Evolutionary conservation across 2,797 vertebrate species (phyloP).

Genomic region (Dipus sagitta): DNA sequence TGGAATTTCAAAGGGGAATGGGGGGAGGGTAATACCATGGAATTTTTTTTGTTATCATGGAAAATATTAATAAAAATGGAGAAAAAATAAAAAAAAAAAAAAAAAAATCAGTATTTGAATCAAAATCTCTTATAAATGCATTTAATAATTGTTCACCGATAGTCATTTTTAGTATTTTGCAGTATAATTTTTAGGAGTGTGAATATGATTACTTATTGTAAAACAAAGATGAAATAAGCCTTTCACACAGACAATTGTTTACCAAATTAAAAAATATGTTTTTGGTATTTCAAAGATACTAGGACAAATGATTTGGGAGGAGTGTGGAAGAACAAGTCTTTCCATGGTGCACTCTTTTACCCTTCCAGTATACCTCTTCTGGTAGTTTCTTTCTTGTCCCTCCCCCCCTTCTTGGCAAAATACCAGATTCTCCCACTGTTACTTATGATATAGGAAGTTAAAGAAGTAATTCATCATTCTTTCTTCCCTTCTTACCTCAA

Average conservation of each 20-base stretch:
- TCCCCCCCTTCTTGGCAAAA: not conserved
- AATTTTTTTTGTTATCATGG: too few relatives aligned
- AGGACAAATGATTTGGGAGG: constrained; percentile 46
- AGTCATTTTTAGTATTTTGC: constrained; percentile 43
- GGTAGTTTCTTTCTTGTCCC: not conserved
- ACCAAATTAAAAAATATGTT: not conserved
- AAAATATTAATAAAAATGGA: too few relatives aligned
- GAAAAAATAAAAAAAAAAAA: too few relatives aligned
- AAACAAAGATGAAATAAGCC: constrained; percentile 22
- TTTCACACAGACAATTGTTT: not conserved
- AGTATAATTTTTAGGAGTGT: constrained; percentile 68
- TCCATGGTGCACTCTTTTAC: not conserved
- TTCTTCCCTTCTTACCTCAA: not conserved
- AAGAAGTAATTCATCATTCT: not conserved
- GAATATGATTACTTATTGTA: constrained; percentile 66
- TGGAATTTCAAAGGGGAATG: too few relatives aligned
- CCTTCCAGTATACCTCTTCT: not conserved
- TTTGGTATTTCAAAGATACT: constrained; percentile 24
- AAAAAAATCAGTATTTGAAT: constrained; percentile 56
- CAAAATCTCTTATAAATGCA: constrained; percentile 9
- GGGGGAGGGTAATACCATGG: too few relatives aligned
- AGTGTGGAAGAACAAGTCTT: not conserved
- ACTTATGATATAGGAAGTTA: not conserved
- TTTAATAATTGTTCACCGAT: constrained; percentile 55
- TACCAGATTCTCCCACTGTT: not conserved